A percentile compares a stretch with the other conserved stretches of the same genome.
These are phyloP conservation scores for Lasioglossum malachurum DNA, from an alignment of 2,888 invertebrate genomes.

Conservation along the genomic window DNA sequence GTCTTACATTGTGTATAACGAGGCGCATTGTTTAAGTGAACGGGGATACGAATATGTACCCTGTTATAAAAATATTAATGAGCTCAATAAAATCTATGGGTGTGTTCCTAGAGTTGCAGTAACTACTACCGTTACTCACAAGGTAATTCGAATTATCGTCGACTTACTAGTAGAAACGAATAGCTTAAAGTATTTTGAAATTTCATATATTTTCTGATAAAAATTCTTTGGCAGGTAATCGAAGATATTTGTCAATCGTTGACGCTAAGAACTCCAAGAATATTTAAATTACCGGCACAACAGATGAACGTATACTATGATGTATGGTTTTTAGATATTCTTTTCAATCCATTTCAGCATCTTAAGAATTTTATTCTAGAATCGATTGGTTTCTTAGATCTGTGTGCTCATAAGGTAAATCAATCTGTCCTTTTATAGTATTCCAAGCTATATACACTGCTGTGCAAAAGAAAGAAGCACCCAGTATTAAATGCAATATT, in stretches of 20 bases:
- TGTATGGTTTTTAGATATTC: slow-evolving; percentile 35
- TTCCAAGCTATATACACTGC: neutral
- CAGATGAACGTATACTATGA: slow-evolving; percentile 30
- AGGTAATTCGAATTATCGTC: slow-evolving; percentile 34
- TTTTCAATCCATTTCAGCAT: slow-evolving; percentile 33
- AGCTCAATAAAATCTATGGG: neutral
- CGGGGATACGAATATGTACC: slow-evolving; percentile 32
- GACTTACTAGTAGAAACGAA: neutral
- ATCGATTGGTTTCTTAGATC: neutral
- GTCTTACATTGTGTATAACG: slow-evolving; percentile 44
- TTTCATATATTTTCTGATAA: neutral
- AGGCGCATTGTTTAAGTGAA: slow-evolving; percentile 44
- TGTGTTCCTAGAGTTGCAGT: slow-evolving; percentile 23
- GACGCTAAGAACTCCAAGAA: neutral
- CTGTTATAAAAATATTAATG: slow-evolving; percentile 3
- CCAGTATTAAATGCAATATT: no score
- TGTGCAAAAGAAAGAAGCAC: no score
- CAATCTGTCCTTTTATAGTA: neutral
- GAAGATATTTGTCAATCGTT: slow-evolving; percentile 32
- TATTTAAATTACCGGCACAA: slow-evolving; percentile 19
- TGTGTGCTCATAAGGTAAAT: slow-evolving; percentile 28
- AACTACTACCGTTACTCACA: slow-evolving; percentile 30
- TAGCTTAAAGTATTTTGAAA: neutral
- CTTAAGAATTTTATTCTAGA: slow-evolving; percentile 21
- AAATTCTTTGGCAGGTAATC: slow-evolving; percentile 30